Base-by-base conservation (phyloP, 2,797 vertebrate species). In the Esox lucius region DNA sequence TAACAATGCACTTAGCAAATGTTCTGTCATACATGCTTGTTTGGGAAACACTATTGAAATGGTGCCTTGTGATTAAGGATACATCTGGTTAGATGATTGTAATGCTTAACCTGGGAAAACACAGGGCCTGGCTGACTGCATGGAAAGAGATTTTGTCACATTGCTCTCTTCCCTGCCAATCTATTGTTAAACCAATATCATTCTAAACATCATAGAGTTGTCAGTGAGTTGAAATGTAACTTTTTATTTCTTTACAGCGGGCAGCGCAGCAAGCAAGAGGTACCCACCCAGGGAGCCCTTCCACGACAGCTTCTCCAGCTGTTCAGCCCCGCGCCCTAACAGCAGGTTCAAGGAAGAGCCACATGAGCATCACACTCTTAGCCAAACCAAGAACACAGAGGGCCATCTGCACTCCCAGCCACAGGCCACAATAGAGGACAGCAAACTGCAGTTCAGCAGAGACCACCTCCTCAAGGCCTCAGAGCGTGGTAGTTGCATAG, bases 271-370 rank as follows among this genome's bases (percentile, higher is more conserved):
- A 68, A 82, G 82, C 82, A 85, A 80, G 72, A 85, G 91, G 71
- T 93, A 90, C 83, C 74, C 76, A 64, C 73, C 76, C 65, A 80
- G 80, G 65, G 91, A 92, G 15, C 71, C 83, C 16, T 76, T 85
- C 3, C 78, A 89, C 16, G 91, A 93, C 0, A 81, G 72, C 68
- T 93, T 90, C 69, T 75, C 91, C 26, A 89, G 89, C 84, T 93
- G 87, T 73, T 76, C 86, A 3, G 86, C 86, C 16, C 79, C 86
- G 67, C 77, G 86, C 81, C 82, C 89, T 1, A 86, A 81, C 80
- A 85, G 80, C 76, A 84, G 87, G 69, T 91, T 95, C 80, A 96
- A 95, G 74, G 93, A 94, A 76, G 94, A 96, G 66, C 82, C 93
- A 2, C 92, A 91, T 0, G 89, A 93, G 69, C 82, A 87, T 0